A percentile compares a stretch with the other conserved stretches of the same genome.
phyloP scores from a whole-genome alignment of 2,113 vertebrate genomes.

The Solea solea region DNA sequence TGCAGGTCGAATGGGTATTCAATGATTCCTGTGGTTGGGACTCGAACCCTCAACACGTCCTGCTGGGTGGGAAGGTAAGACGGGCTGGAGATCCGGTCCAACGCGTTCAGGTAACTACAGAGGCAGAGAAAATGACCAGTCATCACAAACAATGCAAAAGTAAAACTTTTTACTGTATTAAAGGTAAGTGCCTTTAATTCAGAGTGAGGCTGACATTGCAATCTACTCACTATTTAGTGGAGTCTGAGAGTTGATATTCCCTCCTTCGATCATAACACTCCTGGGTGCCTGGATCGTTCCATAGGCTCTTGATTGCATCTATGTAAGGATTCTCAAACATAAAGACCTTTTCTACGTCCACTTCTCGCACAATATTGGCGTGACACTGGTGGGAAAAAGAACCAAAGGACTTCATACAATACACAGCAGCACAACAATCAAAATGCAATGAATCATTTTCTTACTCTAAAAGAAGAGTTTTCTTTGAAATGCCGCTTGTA shows the following conservation, averaged over 20 bases:
- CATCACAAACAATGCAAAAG: neutral
- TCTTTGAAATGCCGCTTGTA: constrained; percentile 9
- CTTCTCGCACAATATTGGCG: constrained; percentile 83
- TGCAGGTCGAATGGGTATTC: constrained; percentile 95
- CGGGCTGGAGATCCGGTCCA: constrained; percentile 67
- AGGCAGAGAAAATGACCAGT: neutral
- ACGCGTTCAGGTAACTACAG: constrained; percentile 71
- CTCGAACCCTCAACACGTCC: constrained; percentile 73
- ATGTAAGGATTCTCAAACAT: constrained; percentile 78
- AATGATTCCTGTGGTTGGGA: constrained; percentile 82
- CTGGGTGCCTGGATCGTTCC: constrained; percentile 95
- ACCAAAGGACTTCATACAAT: neutral
- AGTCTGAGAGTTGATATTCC: constrained; percentile 96
- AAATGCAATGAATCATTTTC: too few relatives aligned
- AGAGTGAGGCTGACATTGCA: neutral
- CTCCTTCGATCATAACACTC: constrained; percentile 92
- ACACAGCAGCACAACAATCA: neutral
- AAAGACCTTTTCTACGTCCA: constrained; percentile 85
- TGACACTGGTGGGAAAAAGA: constrained; percentile 75
- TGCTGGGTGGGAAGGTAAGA: constrained; percentile 72
- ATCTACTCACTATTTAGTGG: constrained; percentile 94
- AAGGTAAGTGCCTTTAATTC: neutral
- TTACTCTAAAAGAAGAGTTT: too few relatives aligned
- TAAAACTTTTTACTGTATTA: neutral
- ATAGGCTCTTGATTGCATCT: constrained; percentile 94